These are phyloP conservation scores for Calosoma granatense DNA, from an alignment of 1,140 invertebrate species.

Conservation along the genomic window DNA sequence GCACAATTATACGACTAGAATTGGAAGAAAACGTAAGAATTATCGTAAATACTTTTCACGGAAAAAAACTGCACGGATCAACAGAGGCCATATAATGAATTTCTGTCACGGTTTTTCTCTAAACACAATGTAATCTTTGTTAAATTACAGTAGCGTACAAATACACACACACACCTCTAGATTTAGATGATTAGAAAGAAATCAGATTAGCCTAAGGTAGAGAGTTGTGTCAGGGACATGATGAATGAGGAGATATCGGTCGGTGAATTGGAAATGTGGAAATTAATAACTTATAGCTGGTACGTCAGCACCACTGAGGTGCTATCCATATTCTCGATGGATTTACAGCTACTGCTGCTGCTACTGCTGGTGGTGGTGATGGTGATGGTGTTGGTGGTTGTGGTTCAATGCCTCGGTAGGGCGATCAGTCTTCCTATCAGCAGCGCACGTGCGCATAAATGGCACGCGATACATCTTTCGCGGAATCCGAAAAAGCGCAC, in stretches of 20 bases:
- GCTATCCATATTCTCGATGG: not conserved
- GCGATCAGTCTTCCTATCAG: not conserved
- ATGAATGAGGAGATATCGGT: not conserved
- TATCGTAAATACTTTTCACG: not conserved
- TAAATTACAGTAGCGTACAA: too few relatives aligned
- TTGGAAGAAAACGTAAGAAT: constrained; percentile 1
- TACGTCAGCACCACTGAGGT: not conserved
- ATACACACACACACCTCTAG: too few relatives aligned
- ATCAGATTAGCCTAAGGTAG: too few relatives aligned
- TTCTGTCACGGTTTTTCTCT: too few relatives aligned
- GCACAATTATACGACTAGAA: not conserved
- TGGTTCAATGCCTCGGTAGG: not conserved
- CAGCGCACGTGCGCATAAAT: not conserved
- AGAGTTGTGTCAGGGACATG: not conserved
- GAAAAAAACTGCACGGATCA: too few relatives aligned
- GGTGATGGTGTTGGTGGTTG: too few relatives aligned
- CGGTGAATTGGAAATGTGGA: not conserved
- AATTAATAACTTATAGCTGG: not conserved
- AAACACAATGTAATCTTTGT: too few relatives aligned
- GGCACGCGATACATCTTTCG: not conserved
- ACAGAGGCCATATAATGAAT: too few relatives aligned
- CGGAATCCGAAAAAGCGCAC: constrained; percentile 5
- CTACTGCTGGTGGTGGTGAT: too few relatives aligned
- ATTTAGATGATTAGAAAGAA: too few relatives aligned
- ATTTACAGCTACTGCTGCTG: too few relatives aligned